Conservation (phyloP, 2,888 invertebrate species). For the Epiblema foenella region DNA sequence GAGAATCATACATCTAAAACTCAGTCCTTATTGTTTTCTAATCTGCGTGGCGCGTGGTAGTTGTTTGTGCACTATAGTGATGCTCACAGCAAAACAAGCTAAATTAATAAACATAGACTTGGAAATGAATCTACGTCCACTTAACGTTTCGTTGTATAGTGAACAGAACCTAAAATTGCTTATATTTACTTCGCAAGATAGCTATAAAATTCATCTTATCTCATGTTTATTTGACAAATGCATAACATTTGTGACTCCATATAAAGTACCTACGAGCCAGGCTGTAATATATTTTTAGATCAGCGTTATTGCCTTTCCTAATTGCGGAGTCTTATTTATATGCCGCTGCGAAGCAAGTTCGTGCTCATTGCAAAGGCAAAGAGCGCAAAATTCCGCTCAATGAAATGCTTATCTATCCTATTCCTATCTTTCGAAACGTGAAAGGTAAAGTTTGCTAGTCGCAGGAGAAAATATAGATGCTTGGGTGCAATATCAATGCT, state of each 20-base stretch:
- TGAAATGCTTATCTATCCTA: conserved; percentile 16
- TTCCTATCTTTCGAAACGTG: conserved; percentile 16
- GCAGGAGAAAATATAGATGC: conserved; percentile 9
- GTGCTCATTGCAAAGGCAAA: conserved; percentile 7
- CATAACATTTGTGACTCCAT: conserved; percentile 32
- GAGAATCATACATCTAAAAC: no score
- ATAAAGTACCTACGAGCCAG: conserved; percentile 29
- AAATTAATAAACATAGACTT: conserved; percentile 28
- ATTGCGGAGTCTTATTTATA: conserved; percentile 21
- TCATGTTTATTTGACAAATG: conserved; percentile 40
- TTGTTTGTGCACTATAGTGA: background rate
- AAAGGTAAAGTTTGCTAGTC: conserved; percentile 17
- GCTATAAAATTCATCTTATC: conserved; percentile 39
- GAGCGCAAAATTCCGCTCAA: conserved; percentile 15
- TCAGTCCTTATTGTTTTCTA: no score
- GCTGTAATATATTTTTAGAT: conserved; percentile 24
- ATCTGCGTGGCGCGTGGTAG: no score
- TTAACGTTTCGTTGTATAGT: conserved; percentile 16
- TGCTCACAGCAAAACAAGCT: background rate
- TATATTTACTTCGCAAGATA: conserved; percentile 30
- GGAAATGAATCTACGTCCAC: conserved; percentile 20
- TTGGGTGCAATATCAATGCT: conserved; percentile 14
- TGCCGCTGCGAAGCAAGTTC: background rate
- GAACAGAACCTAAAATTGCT: conserved; percentile 33
- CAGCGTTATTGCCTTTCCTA: conserved; percentile 15